These are phyloP conservation scores for Pseudococcus longispinus DNA, from an alignment of 2,888 invertebrate species.

Conservation along the genomic window DNA sequence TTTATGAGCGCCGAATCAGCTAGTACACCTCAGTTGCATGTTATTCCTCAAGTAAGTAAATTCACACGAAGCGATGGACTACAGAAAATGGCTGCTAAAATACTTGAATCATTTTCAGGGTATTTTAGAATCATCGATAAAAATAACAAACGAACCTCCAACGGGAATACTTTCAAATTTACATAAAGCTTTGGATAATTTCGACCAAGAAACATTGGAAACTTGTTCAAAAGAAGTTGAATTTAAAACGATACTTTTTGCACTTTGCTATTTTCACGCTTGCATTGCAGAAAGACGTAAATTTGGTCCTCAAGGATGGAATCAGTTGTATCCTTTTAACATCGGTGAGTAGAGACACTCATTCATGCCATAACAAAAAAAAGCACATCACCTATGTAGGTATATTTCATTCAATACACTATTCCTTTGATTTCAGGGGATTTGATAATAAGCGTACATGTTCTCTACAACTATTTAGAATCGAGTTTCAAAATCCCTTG, in stretches of 20 bases:
- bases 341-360: constrained; percentile 62
- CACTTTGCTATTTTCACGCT: constrained; percentile 93
- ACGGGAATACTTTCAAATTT: constrained; percentile 94
- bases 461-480: constrained; percentile 89
- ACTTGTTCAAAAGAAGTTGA: constrained; percentile 92
- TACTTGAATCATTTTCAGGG: constrained; percentile 68
- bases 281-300: constrained; percentile 90
- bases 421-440: constrained; percentile 70
- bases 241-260: constrained; percentile 87
- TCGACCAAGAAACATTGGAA: constrained; percentile 89
- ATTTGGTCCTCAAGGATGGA: constrained; percentile 95
- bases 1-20: constrained; percentile 91
- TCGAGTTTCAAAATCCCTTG: constrained; percentile 87
- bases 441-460: constrained; percentile 89
- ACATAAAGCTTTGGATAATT: constrained; percentile 90
- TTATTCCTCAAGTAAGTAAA: constrained; percentile 67
- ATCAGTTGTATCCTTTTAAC: constrained; percentile 72
- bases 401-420: not conserved
- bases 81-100: not conserved
- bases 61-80: not conserved
- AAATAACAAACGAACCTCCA: constrained; percentile 95
- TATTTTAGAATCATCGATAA: constrained; percentile 89
- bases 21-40: constrained; percentile 69
- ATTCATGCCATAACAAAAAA: not conserved
- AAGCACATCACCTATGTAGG: not conserved